phyloP scores from a whole-genome alignment of 2,113 vertebrate species.

The Perccottus glenii region DNA sequence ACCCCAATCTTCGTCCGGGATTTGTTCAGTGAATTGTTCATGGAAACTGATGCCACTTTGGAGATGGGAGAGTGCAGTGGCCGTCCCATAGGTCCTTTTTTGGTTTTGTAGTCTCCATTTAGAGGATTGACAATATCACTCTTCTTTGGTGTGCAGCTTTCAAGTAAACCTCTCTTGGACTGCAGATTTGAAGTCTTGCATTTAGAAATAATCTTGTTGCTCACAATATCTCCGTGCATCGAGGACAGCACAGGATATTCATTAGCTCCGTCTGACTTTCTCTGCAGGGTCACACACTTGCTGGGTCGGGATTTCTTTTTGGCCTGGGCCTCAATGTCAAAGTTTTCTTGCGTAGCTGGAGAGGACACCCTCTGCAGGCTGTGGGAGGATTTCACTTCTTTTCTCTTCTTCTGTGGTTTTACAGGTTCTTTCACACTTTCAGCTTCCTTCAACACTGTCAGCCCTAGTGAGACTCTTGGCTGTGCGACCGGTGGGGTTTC shows the following conservation, averaged over 20 bases:
- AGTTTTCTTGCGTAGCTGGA: constrained; percentile 83
- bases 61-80: constrained; percentile 79
- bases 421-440: constrained; percentile 64
- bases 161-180: constrained; percentile 77
- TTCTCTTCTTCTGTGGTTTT: constrained; percentile 82
- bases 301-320: constrained; percentile 82
- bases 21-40: constrained; percentile 81
- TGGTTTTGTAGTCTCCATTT: constrained; percentile 82
- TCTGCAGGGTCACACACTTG: constrained; percentile 76
- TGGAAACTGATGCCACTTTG: constrained; percentile 79
- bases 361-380: constrained; percentile 73
- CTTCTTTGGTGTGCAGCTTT: constrained; percentile 81
- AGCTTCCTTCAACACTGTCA: constrained; percentile 63
- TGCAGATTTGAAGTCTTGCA: constrained; percentile 77
- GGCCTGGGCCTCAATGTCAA: constrained; percentile 77
- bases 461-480: constrained; percentile 49
- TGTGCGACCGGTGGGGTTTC: constrained; percentile 35
- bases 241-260: constrained; percentile 82
- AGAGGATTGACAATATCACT: constrained; percentile 73
- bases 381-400: constrained; percentile 79
- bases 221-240: constrained; percentile 81
- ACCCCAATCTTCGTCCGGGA: constrained; percentile 76
- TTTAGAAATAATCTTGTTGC: constrained; percentile 81
- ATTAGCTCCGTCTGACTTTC: constrained; percentile 73
- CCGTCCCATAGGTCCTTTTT: constrained; percentile 82